Conservation (phyloP, 2,797 vertebrate species). For the Notolabrus celidotus region DNA sequence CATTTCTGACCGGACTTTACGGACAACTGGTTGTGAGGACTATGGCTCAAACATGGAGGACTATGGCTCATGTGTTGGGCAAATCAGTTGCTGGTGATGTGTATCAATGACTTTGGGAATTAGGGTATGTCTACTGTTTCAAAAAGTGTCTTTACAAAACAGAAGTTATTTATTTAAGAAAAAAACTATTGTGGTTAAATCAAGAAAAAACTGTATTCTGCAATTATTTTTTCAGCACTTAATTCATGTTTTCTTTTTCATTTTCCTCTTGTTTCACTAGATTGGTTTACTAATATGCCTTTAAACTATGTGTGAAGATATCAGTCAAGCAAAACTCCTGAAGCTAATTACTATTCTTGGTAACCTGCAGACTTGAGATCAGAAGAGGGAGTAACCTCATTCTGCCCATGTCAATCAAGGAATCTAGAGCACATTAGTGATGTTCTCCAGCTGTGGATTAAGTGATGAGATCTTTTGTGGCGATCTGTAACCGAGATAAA, state of each 20-base stretch:
- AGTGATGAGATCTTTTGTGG: conserved; percentile 70
- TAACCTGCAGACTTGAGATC: conserved; percentile 56
- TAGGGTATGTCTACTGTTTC: conserved; percentile 99
- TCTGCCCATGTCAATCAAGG: conserved; percentile 58
- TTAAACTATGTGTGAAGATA: conserved; percentile 88
- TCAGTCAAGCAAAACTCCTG: conserved; percentile 58
- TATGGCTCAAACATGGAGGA: conserved; percentile 61
- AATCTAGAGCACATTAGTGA: conserved; percentile 67
- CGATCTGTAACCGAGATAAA: conserved; percentile 67
- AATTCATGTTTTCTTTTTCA: conserved; percentile 79
- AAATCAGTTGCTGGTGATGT: conserved; percentile 84
- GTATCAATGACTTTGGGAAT: conserved; percentile 94
- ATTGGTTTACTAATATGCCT: conserved; percentile 90
- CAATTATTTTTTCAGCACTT: conserved; percentile 93
- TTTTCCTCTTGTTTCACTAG: conserved; percentile 76
- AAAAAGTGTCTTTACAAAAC: conserved; percentile 99
- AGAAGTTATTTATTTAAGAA: conserved; percentile 99
- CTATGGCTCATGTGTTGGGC: conserved; percentile 63
- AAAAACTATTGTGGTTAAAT: conserved; percentile 99
- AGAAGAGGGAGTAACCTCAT: conserved; percentile 57
- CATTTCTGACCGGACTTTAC: conserved; percentile 71
- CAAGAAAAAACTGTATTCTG: conserved; percentile 96
- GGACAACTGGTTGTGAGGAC: conserved; percentile 68
- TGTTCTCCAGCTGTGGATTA: conserved; percentile 67
- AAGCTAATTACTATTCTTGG: conserved; percentile 50